Base-by-base conservation (phyloP, 2,888 invertebrate species). In the Alloplasta piceator region DNA sequence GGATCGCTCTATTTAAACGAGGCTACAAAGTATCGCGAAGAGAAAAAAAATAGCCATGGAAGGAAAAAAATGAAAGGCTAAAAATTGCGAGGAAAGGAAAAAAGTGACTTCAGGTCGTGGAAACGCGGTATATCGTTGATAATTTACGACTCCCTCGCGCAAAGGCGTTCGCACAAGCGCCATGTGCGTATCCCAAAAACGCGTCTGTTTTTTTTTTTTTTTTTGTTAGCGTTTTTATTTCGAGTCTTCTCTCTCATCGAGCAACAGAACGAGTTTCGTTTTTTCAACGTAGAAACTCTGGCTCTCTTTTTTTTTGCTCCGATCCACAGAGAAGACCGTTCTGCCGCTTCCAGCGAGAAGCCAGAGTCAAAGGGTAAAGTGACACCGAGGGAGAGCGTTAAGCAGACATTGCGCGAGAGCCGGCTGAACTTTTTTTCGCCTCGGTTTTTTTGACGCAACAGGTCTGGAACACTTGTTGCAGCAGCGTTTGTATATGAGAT, bases 101-200 rank as follows among this genome's bases (percentile, higher is more conserved):
- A 55, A 80, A 82, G 82, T 68, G 36, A 75, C 78, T 46, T 75
- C 72, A 80, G 80, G 81, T 82, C 81, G 77, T 81, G 78, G 66
- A 63, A 82, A 82, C 85, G 84, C 78, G 84, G 78, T 84, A 84
- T 86, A 87, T 88, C 87, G 87, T 83, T 87, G 86, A 88, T 89
- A 86, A 86, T 89, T 89, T 89, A 89, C 87, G 87, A 85, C 86
- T 77, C 77, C 73, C 72, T 72, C 77, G 66, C 70, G 58, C 50
- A 52, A 79, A 73, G 86, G 85, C 86, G 86, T 87, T 87, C 85
- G 87, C 87, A 72, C 86, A 89, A 82, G 87, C 88, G 88, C 89
- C 89, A 87, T 89, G 90, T 88, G 85, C 52, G 81, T 81, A 70
- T 72, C 41, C 76, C 63, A 39, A 77, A 73, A 73, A 77, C 74